Conservation (phyloP, 2,888 invertebrate species). For the Ichneumon xanthorius region DNA sequence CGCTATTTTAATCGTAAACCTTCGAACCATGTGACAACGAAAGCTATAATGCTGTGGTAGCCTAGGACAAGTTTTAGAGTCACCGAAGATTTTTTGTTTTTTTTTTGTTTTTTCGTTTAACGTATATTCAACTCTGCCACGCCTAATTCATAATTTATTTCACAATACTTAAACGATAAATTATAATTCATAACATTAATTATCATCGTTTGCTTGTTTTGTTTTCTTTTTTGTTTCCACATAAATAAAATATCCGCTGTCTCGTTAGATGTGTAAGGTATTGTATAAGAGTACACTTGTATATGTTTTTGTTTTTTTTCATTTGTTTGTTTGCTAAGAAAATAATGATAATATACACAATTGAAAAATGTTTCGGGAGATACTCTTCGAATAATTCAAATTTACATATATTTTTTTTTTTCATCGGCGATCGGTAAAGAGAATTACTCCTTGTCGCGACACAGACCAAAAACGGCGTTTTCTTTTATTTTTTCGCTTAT, state of each 20-base stretch:
- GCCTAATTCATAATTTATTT: slow-evolving; percentile 64
- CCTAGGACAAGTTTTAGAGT: slow-evolving; percentile 74
- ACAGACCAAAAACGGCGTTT: slow-evolving; percentile 67
- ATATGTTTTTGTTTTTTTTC: slow-evolving; percentile 78
- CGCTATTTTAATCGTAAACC: slow-evolving; percentile 70
- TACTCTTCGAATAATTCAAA: slow-evolving; percentile 82
- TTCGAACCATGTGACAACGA: slow-evolving; percentile 75
- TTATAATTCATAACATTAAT: slow-evolving; percentile 75
- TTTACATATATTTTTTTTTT: slow-evolving; percentile 78
- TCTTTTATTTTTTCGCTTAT: slow-evolving; percentile 10
- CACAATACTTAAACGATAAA: slow-evolving; percentile 66
- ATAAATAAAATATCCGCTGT: slow-evolving; percentile 79
- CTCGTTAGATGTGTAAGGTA: slow-evolving; percentile 71
- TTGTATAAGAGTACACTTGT: slow-evolving; percentile 77
- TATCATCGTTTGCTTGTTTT: slow-evolving; percentile 69
- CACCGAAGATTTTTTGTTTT: slow-evolving; percentile 67
- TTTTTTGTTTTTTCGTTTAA: slow-evolving; percentile 40
- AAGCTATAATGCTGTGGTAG: slow-evolving; percentile 78
- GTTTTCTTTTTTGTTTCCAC: slow-evolving; percentile 66
- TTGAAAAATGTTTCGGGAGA: slow-evolving; percentile 82
- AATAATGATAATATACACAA: slow-evolving; percentile 84
- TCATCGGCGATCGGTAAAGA: slow-evolving; percentile 71
- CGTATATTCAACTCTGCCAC: slow-evolving; percentile 58
- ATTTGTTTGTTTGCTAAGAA: slow-evolving; percentile 76
- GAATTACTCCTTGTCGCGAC: slow-evolving; percentile 72